phyloP scores from a whole-genome alignment of 2,888 invertebrate species.

The Eristalis tenax region DNA sequence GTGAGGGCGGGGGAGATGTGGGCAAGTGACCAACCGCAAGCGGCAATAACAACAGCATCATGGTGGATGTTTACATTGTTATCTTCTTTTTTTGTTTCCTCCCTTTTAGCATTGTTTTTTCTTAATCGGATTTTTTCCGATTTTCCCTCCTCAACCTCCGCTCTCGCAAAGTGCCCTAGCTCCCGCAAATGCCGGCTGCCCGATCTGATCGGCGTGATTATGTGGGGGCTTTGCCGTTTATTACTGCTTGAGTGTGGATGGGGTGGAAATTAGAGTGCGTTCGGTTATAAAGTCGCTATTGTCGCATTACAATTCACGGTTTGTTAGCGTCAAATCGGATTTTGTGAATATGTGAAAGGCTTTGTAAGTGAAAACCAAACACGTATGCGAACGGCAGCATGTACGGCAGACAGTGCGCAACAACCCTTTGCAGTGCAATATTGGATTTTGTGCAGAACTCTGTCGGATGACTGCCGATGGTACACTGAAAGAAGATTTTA shows the following conservation, averaged over 20 bases:
- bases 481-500: slow-evolving; percentile 45
- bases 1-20: background rate
- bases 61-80: slow-evolving; percentile 57
- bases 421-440: slow-evolving; percentile 11
- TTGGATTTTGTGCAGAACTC: slow-evolving; percentile 21
- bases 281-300: slow-evolving; percentile 39
- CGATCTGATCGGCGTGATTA: slow-evolving; percentile 28
- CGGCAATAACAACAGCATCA: slow-evolving; percentile 23
- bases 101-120: slow-evolving; percentile 15
- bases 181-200: slow-evolving; percentile 10
- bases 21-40: slow-evolving; percentile 45
- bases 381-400: background rate
- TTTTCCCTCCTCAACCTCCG: background rate
- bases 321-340: slow-evolving; percentile 50
- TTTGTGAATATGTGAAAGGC: slow-evolving; percentile 10
- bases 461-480: slow-evolving; percentile 10
- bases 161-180: background rate
- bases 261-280: slow-evolving; percentile 10
- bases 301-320: slow-evolving; percentile 43
- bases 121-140: slow-evolving; percentile 46
- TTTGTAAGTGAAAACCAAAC: slow-evolving; percentile 31
- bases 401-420: background rate
- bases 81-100: slow-evolving; percentile 9
- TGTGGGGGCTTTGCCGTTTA: slow-evolving; percentile 22
- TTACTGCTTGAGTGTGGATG: slow-evolving; percentile 6